Evolutionary conservation across 2,113 vertebrate genomes (phyloP).

Genomic region (Tychaedon coryphoeus): DNA sequence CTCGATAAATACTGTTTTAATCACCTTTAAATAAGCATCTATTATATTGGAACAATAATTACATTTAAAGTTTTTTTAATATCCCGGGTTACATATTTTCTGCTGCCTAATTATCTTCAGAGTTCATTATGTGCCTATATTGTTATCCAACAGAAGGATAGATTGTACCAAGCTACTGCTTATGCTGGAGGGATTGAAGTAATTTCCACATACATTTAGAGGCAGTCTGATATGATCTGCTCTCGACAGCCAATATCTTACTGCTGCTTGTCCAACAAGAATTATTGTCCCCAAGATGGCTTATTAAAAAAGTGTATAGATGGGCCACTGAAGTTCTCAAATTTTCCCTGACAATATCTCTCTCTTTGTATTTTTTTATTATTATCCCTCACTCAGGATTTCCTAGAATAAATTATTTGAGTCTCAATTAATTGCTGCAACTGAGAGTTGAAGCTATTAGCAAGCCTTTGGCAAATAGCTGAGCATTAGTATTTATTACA

Average conservation of each 20-base stretch:
- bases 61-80: background rate
- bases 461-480: conserved; percentile 18
- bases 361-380: background rate
- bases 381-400: background rate
- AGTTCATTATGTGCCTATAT: background rate
- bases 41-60: background rate
- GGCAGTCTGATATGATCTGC: background rate
- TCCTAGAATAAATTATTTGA: conserved; percentile 6
- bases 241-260: background rate
- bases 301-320: background rate
- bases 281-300: background rate
- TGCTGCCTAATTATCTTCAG: background rate
- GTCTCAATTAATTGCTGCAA: background rate
- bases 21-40: background rate
- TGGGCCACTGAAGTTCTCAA: background rate
- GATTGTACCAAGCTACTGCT: background rate
- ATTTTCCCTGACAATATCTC: background rate
- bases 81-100: background rate
- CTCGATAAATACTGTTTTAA: background rate
- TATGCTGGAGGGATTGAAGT: background rate
- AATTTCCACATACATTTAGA: background rate
- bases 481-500: conserved; percentile 23
- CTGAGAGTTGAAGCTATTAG: background rate
- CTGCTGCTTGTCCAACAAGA: background rate
- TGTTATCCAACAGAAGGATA: background rate